These are phyloP conservation scores for Chelonoidis abingdonii DNA, from an alignment of 2,113 vertebrate genomes.

Conservation along the genomic window DNA sequence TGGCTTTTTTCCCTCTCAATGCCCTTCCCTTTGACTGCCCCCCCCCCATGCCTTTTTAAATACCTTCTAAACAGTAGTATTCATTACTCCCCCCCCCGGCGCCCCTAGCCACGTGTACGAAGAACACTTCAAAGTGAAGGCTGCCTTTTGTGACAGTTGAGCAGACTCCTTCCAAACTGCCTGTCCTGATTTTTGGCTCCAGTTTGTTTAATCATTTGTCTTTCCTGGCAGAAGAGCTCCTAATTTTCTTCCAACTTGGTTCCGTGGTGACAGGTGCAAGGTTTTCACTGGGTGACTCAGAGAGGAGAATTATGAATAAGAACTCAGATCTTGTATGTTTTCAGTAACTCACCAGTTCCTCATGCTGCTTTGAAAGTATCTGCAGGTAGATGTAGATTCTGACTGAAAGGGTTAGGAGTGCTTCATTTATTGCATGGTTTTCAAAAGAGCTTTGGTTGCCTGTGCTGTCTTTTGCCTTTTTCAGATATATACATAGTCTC, in stretches of 20 bases:
- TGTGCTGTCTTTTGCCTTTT: not conserved
- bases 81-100: not conserved
- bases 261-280: not conserved
- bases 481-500: not conserved
- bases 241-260: not conserved
- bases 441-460: not conserved
- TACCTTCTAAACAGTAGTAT: not conserved
- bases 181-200: not conserved
- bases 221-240: not conserved
- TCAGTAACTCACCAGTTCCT: rapidly evolving
- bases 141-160: not conserved
- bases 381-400: not conserved
- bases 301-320: rapidly evolving
- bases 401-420: rapidly evolving
- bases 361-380: not conserved
- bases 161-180: not conserved
- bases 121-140: not conserved
- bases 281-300: not conserved
- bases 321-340: not conserved
- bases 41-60: not conserved
- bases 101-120: not conserved
- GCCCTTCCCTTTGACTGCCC: not conserved
- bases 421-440: rapidly evolving
- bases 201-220: not conserved
- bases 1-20: not conserved